phyloP scores from a whole-genome alignment of 2,888 invertebrate genomes.

The Chaitophorus viminalis region DNA sequence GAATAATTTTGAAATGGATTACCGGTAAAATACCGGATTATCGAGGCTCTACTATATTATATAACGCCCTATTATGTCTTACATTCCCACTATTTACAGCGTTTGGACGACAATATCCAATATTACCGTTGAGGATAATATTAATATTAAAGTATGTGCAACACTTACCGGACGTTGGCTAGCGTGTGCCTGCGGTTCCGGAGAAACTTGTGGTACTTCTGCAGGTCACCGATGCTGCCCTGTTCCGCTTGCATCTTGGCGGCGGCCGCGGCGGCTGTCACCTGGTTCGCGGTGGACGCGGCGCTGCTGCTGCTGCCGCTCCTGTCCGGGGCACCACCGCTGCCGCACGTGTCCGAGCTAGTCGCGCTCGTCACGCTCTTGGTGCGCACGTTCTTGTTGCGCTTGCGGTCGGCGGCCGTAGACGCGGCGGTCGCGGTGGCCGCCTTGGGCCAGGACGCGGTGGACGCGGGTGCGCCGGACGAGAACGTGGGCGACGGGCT shows the following conservation, averaged over 20 bases:
- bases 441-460: slow-evolving; percentile 7
- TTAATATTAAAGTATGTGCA: too few relatives aligned
- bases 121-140: too few relatives aligned
- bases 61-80: too few relatives aligned
- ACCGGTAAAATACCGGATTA: too few relatives aligned
- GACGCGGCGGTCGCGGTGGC: neutral
- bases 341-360: slow-evolving; percentile 63
- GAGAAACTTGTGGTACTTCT: slow-evolving; percentile 87
- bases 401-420: slow-evolving; percentile 68
- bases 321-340: slow-evolving; percentile 4
- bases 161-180: slow-evolving; percentile 90
- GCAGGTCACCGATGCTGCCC: slow-evolving; percentile 89
- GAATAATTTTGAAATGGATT: too few relatives aligned
- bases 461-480: slow-evolving; percentile 32
- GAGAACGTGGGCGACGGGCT: slow-evolving; percentile 63
- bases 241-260: slow-evolving; percentile 90
- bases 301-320: slow-evolving; percentile 18
- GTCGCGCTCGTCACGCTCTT: slow-evolving; percentile 67
- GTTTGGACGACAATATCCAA: too few relatives aligned
- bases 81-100: too few relatives aligned
- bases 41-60: too few relatives aligned
- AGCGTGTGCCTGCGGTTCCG: slow-evolving; percentile 88
- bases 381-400: slow-evolving; percentile 69
- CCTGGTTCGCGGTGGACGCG: slow-evolving; percentile 59
- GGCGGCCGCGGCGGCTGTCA: slow-evolving; percentile 50